phyloP scores from a whole-genome alignment of 2,797 vertebrate species.

The Ptychobarbus kaznakovi region DNA sequence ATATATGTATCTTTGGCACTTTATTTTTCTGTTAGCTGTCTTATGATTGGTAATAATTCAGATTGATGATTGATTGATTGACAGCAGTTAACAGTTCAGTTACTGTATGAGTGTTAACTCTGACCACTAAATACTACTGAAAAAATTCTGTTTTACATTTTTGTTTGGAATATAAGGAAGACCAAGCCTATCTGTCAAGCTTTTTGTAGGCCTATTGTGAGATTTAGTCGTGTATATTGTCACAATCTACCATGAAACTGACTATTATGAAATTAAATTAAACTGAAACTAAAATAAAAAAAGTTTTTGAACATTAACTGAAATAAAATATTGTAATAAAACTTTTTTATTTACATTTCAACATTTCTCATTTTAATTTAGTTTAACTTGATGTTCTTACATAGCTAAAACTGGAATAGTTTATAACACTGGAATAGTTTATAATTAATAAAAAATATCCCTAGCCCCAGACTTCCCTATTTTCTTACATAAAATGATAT shows the following conservation, averaged over 20 bases:
- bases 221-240: background rate
- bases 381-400: background rate
- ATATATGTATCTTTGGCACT: background rate
- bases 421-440: background rate
- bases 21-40: background rate
- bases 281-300: background rate
- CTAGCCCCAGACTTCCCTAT: background rate
- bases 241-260: background rate
- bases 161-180: background rate
- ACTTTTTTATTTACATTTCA: background rate
- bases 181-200: background rate
- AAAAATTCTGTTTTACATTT: background rate
- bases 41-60: background rate
- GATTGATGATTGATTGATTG: too few species aligned
- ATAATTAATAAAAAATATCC: background rate
- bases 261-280: background rate
- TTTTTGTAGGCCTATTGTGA: background rate
- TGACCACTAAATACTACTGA: background rate
- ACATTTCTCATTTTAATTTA: background rate
- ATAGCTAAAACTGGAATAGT: background rate
- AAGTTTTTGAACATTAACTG: background rate
- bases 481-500: background rate
- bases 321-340: background rate
- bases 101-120: too few species aligned
- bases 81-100: background rate